Evolutionary conservation across 2,113 vertebrate species (phyloP).

Genomic region (Coreoperca whiteheadi): DNA sequence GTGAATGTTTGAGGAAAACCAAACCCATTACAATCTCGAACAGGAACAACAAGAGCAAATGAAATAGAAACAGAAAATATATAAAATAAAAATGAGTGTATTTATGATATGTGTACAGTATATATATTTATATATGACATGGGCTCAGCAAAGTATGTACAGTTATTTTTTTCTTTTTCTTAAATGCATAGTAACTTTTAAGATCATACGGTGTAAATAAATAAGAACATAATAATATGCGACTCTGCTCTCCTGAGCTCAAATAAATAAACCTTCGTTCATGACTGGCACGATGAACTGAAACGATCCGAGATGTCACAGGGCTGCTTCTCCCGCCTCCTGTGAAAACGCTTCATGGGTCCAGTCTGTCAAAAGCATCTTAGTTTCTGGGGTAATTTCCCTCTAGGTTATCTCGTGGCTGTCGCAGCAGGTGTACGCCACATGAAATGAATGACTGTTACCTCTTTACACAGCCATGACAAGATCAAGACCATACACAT

Average conservation of each 20-base stretch:
- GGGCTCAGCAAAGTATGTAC: constrained; percentile 82
- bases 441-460: constrained; percentile 20
- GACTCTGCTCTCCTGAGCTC: constrained; percentile 83
- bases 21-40: constrained; percentile 43
- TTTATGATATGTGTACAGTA: constrained; percentile 69
- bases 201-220: constrained; percentile 84
- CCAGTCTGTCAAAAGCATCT: constrained; percentile 42
- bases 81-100: constrained; percentile 70
- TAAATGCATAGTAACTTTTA: constrained; percentile 86
- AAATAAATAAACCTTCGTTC: constrained; percentile 88
- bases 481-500: constrained; percentile 14
- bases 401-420: background rate
- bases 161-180: constrained; percentile 68
- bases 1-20: constrained; percentile 61
- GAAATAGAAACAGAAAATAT: constrained; percentile 61
- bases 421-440: constrained; percentile 7
- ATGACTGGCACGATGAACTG: constrained; percentile 58
- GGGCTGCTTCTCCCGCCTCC: background rate
- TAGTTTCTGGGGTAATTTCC: constrained; percentile 19
- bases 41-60: constrained; percentile 59
- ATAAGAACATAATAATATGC: constrained; percentile 82
- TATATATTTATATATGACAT: constrained; percentile 82
- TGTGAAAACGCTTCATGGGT: constrained; percentile 17
- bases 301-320: constrained; percentile 18
- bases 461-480: constrained; percentile 1